A percentile compares a stretch with the other conserved stretches of the same genome.
These are phyloP conservation scores for Cygnus buccinator DNA, from an alignment of 2,113 vertebrate genomes.

Conservation along the genomic window DNA sequence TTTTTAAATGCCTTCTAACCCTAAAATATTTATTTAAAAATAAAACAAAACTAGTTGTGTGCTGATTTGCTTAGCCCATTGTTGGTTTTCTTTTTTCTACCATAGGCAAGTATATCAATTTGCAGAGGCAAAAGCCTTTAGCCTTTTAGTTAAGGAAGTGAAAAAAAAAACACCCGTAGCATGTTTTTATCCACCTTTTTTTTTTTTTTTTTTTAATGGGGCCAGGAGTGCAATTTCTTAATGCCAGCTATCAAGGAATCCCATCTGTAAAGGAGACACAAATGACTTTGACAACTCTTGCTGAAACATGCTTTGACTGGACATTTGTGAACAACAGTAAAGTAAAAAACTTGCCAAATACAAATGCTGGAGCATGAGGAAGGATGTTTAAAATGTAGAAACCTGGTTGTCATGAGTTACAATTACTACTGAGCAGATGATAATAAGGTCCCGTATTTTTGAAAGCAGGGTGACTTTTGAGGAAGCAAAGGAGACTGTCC, in stretches of 20 bases:
- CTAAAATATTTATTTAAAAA: background rate
- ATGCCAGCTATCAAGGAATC: background rate
- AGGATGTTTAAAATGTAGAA: background rate
- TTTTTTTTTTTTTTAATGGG: background rate
- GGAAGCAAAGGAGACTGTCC: background rate
- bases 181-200: accelerated
- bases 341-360: background rate
- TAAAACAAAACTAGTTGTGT: background rate
- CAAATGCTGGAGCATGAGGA: background rate
- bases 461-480: background rate
- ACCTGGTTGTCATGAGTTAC: background rate
- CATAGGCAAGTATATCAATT: background rate
- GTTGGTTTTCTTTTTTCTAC: background rate
- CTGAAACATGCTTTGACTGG: background rate
- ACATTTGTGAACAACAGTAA: background rate
- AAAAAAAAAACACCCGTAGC: background rate
- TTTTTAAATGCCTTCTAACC: background rate
- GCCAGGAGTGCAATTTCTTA: background rate
- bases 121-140: background rate
- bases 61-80: background rate
- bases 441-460: background rate
- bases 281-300: background rate
- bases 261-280: background rate
- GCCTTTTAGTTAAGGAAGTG: background rate
- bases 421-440: background rate